phyloP scores from a whole-genome alignment of 1,140 invertebrate species.

The Macrostomum lignano region DNA sequence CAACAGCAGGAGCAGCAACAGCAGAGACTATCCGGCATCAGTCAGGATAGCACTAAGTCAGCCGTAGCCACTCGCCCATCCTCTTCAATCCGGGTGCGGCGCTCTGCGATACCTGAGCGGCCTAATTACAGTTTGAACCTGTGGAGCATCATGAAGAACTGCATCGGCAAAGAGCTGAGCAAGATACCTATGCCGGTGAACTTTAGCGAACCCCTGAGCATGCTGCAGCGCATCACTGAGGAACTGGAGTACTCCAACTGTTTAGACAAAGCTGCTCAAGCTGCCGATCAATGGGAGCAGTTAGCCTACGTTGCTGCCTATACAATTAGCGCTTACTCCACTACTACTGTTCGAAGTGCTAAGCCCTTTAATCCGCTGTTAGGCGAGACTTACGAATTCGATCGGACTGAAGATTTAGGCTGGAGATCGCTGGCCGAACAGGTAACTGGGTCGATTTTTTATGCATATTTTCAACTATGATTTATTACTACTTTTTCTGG shows the following conservation, averaged over 20 bases:
- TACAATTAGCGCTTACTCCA: slow-evolving; percentile 74
- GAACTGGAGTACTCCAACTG: slow-evolving; percentile 85
- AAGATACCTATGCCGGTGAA: slow-evolving; percentile 99
- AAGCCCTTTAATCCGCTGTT: slow-evolving; percentile 40
- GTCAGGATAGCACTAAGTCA: too few relatives aligned
- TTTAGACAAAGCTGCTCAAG: slow-evolving; percentile 43
- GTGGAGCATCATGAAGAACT: slow-evolving; percentile 97
- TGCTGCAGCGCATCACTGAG: slow-evolving; percentile 81
- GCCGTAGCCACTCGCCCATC: too few relatives aligned
- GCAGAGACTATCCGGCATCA: too few relatives aligned
- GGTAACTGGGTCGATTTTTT: too few relatives aligned
- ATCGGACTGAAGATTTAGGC: slow-evolving; percentile 67
- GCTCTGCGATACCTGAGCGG: slow-evolving; percentile 54
- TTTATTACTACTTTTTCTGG: too few relatives aligned
- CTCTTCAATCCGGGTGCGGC: too few relatives aligned
- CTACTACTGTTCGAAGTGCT: slow-evolving; percentile 36
- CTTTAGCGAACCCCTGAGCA: slow-evolving; percentile 91
- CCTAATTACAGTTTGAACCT: slow-evolving; percentile 78
- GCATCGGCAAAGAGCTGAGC: slow-evolving; percentile 86
- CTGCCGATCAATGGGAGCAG: slow-evolving; percentile 58
- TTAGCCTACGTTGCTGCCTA: slow-evolving; percentile 77
- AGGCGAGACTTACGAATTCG: slow-evolving; percentile 79
- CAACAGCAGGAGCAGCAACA: too few relatives aligned
- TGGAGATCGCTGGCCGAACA: slow-evolving; percentile 77
- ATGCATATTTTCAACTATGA: too few relatives aligned